Evolutionary conservation across 35 echinoderm and acorn worm species (phyloP).

Genomic region (Strongylocentrotus purpuratus): DNA sequence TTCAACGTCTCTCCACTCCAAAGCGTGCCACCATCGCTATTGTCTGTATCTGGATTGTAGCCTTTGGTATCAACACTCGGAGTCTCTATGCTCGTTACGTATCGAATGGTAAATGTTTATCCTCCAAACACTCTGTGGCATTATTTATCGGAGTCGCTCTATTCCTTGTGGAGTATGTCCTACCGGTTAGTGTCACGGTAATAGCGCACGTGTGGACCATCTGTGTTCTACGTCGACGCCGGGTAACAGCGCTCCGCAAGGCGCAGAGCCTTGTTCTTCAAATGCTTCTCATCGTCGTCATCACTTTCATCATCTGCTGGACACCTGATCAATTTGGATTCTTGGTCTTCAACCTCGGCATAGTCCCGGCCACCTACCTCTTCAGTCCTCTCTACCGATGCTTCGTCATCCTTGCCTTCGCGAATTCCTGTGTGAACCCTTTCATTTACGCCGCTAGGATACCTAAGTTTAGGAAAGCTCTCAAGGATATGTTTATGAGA

Average conservation of each 20-base stretch:
- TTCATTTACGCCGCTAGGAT: conserved; percentile 71
- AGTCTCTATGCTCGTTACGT: conserved; percentile 57
- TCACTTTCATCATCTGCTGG: conserved; percentile 81
- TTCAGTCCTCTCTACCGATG: conserved; percentile 46
- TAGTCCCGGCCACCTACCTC: conserved; percentile 15
- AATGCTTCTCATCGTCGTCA: conserved; percentile 65
- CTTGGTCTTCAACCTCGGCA: conserved; percentile 56
- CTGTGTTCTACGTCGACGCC: conserved; percentile 30
- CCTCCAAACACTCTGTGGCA: neutral
- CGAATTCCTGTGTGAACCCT: conserved; percentile 75
- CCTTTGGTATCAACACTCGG: conserved; percentile 61
- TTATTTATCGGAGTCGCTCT: conserved; percentile 49
- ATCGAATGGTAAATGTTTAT: neutral
- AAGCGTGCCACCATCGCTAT: conserved; percentile 28
- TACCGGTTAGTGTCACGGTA: conserved; percentile 69
- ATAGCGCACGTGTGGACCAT: conserved; percentile 48
- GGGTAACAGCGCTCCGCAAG: conserved; percentile 39
- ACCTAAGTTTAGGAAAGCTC: conserved; percentile 50
- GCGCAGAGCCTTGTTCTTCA: conserved; percentile 36
- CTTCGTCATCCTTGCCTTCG: conserved; percentile 63
- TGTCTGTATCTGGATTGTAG: conserved; percentile 56
- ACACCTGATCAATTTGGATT: conserved; percentile 60
- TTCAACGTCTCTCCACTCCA: conserved; percentile 49
- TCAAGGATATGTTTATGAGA: neutral
- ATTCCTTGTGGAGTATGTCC: conserved; percentile 59